Evolutionary conservation across 2,113 vertebrate genomes (phyloP), one percentile per base, ranked within the genome.

Genomic region (Nothoprocta pentlandii): DNA sequence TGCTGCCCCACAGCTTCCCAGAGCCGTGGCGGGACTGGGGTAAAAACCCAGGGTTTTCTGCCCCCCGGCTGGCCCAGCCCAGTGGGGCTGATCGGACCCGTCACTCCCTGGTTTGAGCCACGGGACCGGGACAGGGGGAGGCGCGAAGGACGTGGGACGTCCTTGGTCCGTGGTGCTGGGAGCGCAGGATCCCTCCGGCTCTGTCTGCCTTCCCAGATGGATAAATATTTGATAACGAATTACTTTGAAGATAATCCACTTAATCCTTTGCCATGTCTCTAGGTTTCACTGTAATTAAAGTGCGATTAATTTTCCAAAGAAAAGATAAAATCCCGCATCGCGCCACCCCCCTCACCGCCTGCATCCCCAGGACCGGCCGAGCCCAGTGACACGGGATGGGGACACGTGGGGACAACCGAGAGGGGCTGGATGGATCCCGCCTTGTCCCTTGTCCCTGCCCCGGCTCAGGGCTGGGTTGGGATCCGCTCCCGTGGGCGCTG

Each of bases 221-320:
- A 93, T 90, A 95, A 93, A 91, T 93, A 95, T 93, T 96, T 94
- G 74, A 79, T 89, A 94, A 92, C 70, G 87, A 86, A 94, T 73
- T 89, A 89, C 90, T 96, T 95, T 85, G 94, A 92, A 95, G 85
- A 80, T 92, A 96, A 96, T 92, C 89, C 84, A 93, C 53, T 88
- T 92, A 96, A 96, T 93, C 84, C 80, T 94, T 90, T 70, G 71
- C 87, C 73, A 77, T 87, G 53, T 89, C 87, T 97, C 76, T 86
- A 92, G 86, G 94, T 94, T 96, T 95, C 86, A 76, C 67, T 85
- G 87, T 96, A 97, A 96, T 97, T 97, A 95, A 90, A 85, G 41
- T 73, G 32, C 87, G 66, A 78, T 94, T 97, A 79, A 87, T 92
- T 94, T 95, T 89, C 93, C 63, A 81, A 93, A 97, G 96, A 93